Base-by-base conservation (phyloP, 1,140 invertebrate genomes). In the Rhynchophorus ferrugineus region DNA sequence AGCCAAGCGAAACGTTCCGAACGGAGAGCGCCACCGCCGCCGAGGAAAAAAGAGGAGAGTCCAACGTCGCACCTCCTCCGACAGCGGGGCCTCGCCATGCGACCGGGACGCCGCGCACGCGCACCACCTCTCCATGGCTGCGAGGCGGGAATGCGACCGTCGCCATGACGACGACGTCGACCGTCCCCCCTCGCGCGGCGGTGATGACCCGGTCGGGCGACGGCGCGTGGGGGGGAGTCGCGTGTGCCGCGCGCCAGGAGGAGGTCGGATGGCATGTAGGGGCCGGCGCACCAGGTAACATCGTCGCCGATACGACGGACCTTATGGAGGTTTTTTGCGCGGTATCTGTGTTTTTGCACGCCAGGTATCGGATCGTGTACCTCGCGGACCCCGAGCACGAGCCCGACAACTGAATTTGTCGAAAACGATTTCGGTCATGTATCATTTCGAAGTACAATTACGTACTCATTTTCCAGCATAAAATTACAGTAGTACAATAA, bases 101-200 rank as follows among this genome's bases (percentile, higher is more conserved):
- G 49, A 49, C 59, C 57, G 57, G 54, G 38, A 51, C 60, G 58
- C 49, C 29, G 61, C 67, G 66, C 71, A 59, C 62, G 70, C 70
- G 66, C 62, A 49, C 33, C 42, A 33, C 56, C 59, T 63, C 57
- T 55, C 68, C 68, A 72, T 73, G 69, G 68, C 67, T 65, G 65
- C 71, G 62, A 70, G 71, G 70, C 71, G 71, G 70, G 67, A 68
- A 71, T 69, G 70, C 65, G 67, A 63, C 61, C 60, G 70, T 73
- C 62, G 59, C 69, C 69, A 67, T 71, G 65, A 64, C 67, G 63
- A 73, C 72, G 55, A 29, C 36, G 49, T 34, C 55, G 66, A 62
- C 61, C 64, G 61, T 64, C 65, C 66, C 63, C 65, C 63, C 62
- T 39, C 42, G 67, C 69, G 65, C 68, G 66, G 56, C 36, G 48